phyloP scores from a whole-genome alignment of 2,113 vertebrate genomes.

The Corythoichthys intestinalis region DNA sequence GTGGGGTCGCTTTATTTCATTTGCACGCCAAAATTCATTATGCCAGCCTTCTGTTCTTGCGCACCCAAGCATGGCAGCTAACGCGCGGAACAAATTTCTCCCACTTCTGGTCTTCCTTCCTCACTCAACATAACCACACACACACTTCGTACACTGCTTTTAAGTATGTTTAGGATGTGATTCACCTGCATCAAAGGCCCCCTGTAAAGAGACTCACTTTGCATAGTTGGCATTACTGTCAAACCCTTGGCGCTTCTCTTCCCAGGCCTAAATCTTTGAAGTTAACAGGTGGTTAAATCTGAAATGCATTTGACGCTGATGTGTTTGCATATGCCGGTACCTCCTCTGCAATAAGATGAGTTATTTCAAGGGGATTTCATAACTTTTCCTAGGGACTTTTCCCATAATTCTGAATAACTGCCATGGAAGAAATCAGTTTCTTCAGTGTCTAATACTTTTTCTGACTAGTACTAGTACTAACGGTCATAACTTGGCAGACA shows the following conservation, averaged over 20 bases:
- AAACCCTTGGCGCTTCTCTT: conserved; percentile 37
- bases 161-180: conserved; percentile 66
- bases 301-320: conserved; percentile 41
- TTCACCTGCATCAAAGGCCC: conserved; percentile 68
- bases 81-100: conserved; percentile 66
- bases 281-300: conserved; percentile 48
- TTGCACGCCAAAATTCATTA: conserved; percentile 71
- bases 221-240: conserved; percentile 56
- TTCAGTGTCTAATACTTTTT: conserved; percentile 13
- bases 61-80: conserved; percentile 66
- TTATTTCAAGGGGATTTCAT: conserved; percentile 48
- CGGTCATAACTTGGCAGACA: no score
- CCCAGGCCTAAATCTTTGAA: conserved; percentile 40
- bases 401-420: conserved; percentile 43
- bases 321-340: conserved; percentile 10
- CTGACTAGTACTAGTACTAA: conserved; percentile 5
- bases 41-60: conserved; percentile 65
- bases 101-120: conserved; percentile 18
- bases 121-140: conserved; percentile 24
- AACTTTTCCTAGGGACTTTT: conserved; percentile 24
- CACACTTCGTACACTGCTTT: conserved; percentile 33
- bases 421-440: conserved; percentile 22
- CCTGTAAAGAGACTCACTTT: conserved; percentile 54
- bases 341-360: conserved; percentile 24
- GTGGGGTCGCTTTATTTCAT: conserved; percentile 66